These are phyloP conservation scores for Pterocles orientalis DNA, from an alignment of 2,113 vertebrate genomes.

Conservation along the genomic window DNA sequence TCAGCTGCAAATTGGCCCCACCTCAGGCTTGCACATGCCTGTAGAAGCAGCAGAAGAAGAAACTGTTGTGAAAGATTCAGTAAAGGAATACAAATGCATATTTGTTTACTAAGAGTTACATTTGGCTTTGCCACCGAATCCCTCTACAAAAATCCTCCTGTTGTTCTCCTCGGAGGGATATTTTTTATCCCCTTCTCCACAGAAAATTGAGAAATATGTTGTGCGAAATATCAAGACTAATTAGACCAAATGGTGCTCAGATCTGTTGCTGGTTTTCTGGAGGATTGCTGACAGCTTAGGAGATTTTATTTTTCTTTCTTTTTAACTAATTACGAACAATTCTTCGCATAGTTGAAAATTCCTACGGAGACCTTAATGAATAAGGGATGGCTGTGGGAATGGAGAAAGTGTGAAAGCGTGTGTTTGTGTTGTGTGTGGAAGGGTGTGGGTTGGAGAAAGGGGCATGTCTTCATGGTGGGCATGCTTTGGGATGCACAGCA, in stretches of 20 bases:
- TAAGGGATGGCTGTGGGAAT: neutral
- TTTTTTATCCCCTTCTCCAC: constrained; percentile 30
- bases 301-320: constrained; percentile 50
- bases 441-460: neutral
- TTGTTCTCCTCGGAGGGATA: constrained; percentile 63
- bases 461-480: neutral
- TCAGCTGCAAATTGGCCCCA: neutral
- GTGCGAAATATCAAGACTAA: constrained; percentile 78
- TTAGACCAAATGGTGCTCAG: constrained; percentile 78
- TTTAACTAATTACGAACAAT: constrained; percentile 66
- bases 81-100: neutral
- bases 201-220: constrained; percentile 71
- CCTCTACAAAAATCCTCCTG: neutral
- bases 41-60: neutral
- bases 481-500: neutral
- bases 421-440: neutral
- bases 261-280: constrained; percentile 74
- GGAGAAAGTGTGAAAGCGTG: neutral
- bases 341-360: neutral
- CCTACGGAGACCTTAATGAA: neutral
- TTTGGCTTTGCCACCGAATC: neutral
- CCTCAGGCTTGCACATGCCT: neutral
- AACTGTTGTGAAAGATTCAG: neutral
- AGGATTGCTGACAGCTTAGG: constrained; percentile 64
- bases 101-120: constrained; percentile 24